phyloP scores from a whole-genome alignment of 2,113 vertebrate species.

The Boleophthalmus pectinirostris region DNA sequence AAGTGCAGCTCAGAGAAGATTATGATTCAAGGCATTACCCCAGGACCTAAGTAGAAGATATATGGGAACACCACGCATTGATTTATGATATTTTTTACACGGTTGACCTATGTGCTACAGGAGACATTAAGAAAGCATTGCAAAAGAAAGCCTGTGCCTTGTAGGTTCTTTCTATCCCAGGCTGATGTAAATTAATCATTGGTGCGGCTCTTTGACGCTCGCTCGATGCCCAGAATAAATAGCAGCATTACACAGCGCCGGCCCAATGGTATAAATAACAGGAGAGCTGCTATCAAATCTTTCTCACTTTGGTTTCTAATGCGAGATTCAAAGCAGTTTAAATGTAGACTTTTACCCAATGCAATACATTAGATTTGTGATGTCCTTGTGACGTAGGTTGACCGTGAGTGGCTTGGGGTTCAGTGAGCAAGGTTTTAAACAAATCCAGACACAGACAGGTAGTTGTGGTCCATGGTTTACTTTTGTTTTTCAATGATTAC shows the following conservation, averaged over 20 bases:
- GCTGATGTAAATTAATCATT: constrained; percentile 50
- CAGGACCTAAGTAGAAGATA: constrained; percentile 33
- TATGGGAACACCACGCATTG: constrained; percentile 42
- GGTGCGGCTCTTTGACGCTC: constrained; percentile 21
- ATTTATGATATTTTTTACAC: constrained; percentile 61
- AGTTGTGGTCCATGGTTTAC: too few species aligned
- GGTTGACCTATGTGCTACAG: constrained; percentile 48
- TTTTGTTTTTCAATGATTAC: too few species aligned
- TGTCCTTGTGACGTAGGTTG: too few species aligned
- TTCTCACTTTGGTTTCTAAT: constrained; percentile 20
- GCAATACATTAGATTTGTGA: not conserved
- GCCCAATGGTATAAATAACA: constrained; percentile 35
- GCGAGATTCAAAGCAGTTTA: constrained; percentile 31
- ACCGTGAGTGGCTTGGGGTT: too few species aligned
- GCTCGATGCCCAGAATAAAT: constrained; percentile 26
- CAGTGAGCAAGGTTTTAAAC: too few species aligned
- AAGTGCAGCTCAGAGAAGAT: constrained; percentile 53
- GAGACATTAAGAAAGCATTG: constrained; percentile 44
- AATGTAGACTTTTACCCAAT: not conserved
- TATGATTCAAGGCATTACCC: constrained; percentile 53
- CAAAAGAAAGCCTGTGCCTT: constrained; percentile 19
- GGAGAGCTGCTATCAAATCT: constrained; percentile 28
- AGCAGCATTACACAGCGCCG: constrained; percentile 12
- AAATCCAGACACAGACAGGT: too few species aligned
- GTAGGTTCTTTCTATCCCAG: constrained; percentile 33